Conservation (phyloP, 2,888 invertebrate genomes). For the Eilema caniola region DNA sequence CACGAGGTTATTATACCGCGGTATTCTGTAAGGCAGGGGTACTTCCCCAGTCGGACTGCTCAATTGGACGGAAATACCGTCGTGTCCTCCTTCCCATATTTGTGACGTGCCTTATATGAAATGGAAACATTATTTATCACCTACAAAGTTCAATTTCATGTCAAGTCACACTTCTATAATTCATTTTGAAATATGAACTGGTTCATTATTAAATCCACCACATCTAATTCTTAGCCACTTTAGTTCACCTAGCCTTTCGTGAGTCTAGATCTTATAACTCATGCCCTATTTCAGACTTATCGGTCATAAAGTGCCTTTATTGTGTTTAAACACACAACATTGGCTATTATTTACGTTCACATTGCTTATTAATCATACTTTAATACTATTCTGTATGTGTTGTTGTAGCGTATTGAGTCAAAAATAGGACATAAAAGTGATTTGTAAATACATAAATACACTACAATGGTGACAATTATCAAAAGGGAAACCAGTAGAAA, state of each 20-base stretch:
- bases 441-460: background rate
- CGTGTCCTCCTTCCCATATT: too few species aligned
- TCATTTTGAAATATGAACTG: background rate
- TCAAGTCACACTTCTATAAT: background rate
- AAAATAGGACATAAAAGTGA: background rate
- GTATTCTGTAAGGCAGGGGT: too few species aligned
- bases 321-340: constrained; percentile 36
- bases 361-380: constrained; percentile 6
- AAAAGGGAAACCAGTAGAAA: too few species aligned
- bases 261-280: constrained; percentile 24
- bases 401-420: constrained; percentile 1
- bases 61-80: too few species aligned
- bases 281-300: constrained; percentile 41
- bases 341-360: constrained; percentile 19
- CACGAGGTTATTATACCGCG: too few species aligned
- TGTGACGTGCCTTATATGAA: too few species aligned
- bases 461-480: too few species aligned
- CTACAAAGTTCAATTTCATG: background rate
- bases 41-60: too few species aligned
- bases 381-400: constrained; percentile 5
- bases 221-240: background rate
- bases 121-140: background rate
- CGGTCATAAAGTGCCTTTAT: constrained; percentile 33
- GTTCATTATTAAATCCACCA: background rate
- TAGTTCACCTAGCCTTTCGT: constrained; percentile 14